Base-by-base conservation (phyloP, 2,888 invertebrate genomes). In the Cerastis rubricosa region DNA sequence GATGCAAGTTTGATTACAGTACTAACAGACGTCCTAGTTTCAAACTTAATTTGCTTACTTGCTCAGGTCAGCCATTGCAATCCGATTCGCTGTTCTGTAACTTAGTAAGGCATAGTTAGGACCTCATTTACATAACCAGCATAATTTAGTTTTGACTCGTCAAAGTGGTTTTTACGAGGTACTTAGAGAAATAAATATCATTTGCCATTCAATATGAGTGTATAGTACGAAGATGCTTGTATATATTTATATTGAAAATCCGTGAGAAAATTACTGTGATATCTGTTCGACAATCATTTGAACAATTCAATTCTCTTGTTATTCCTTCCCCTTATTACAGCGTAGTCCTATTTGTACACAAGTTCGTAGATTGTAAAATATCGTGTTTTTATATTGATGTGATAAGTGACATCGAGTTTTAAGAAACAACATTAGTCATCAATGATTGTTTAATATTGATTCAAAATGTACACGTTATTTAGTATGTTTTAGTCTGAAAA, bases 31-130 rank as follows among this genome's bases (percentile, higher is more conserved):
- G 51, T 66, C 40, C 47, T 66, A 54, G 43, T 54, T 83, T 54
- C 40, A 25, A 70, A 78, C 84, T 47, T 43, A 47, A 66, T 80
- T 83, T 80, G 35, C 59, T n/a, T 43, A 61, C 79, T 70, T 65
- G 40, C 43, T 65, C 29, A 25, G 29, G n/a, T 68, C 40, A 25
- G 63, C 19, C 22, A 49, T 76, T 68, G 54, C 25, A n/a, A 51
- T 68, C 68, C 11, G 11, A 25, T 63, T 9, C 57, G 19, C 17
- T 47, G 11, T 54, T 49, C 35, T 14, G 43, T 35, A 22, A 51
- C 22, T 49, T 47, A 29, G 43, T 9, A 40, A 25, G 9, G 14
- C 0, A 19, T 19, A 59, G 9, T 12, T 2, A 7, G 22, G 14
- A 43, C n/a, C 9, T 43, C 9, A 43, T 43, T 43, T 43, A 17